phyloP scores from a whole-genome alignment of 2,113 vertebrate genomes.

The Leptosomus discolor region DNA sequence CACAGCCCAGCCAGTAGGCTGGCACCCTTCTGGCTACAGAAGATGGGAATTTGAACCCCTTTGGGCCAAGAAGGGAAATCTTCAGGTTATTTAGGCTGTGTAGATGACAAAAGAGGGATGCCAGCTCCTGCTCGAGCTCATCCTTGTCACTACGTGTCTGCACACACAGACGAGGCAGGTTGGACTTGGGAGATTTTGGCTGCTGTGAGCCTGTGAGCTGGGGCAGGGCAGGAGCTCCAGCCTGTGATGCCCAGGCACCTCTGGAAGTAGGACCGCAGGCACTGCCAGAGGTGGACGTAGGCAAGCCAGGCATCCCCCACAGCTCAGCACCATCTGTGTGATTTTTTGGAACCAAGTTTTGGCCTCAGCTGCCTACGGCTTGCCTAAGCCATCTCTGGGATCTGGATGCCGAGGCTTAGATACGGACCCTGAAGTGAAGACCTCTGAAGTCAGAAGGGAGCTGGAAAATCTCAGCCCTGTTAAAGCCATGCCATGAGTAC shows the following conservation, averaged over 20 bases:
- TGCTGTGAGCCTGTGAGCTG: neutral
- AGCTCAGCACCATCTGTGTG: neutral
- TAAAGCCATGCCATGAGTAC: neutral
- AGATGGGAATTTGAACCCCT: neutral
- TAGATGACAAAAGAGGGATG: neutral
- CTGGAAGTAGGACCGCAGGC: neutral
- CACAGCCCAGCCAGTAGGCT: neutral
- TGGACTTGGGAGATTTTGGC: neutral
- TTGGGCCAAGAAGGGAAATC: neutral
- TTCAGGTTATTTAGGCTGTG: neutral
- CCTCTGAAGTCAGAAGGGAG: neutral
- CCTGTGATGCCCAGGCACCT: fast-evolving
- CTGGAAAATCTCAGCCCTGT: neutral
- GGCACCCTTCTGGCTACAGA: neutral
- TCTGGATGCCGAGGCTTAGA: neutral
- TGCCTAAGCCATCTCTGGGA: neutral
- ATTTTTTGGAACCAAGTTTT: neutral
- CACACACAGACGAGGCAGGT: fast-evolving
- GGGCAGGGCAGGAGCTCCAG: neutral
- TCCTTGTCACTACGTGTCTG: fast-evolving
- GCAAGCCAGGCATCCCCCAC: neutral
- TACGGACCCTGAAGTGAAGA: neutral
- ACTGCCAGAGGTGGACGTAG: neutral
- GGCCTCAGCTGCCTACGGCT: neutral
- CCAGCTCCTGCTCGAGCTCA: neutral